These are phyloP conservation scores for Sciurus niger DNA, from an alignment of 2,113 vertebrate genomes.

Conservation along the genomic window DNA sequence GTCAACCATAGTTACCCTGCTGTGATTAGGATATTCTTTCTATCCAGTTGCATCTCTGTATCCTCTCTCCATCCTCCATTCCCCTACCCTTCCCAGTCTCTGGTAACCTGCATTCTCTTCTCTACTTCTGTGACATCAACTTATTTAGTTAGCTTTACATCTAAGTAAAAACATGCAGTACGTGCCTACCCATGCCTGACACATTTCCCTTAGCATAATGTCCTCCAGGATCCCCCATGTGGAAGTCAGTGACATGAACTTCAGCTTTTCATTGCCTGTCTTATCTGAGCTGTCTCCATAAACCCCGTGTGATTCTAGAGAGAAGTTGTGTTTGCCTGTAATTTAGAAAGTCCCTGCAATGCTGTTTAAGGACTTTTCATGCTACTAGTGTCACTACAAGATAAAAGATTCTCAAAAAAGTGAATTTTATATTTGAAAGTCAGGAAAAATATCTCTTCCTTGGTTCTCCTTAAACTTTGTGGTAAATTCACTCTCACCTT, in stretches of 20 bases:
- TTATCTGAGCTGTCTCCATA: neutral
- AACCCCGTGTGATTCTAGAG: neutral
- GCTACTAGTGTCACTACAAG: neutral
- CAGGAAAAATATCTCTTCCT: neutral
- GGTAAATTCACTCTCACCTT: neutral
- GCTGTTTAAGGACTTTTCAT: neutral
- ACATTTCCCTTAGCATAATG: neutral
- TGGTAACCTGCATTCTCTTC: neutral
- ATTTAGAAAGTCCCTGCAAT: neutral
- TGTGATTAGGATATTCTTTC: neutral
- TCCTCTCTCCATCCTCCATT: neutral
- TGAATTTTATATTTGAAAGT: slow-evolving; percentile 52
- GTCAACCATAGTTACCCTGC: neutral
- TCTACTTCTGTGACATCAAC: neutral
- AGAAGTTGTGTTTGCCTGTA: neutral
- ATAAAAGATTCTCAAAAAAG: neutral
- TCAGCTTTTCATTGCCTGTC: neutral
- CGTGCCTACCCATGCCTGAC: neutral
- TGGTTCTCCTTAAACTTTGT: neutral
- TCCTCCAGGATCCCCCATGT: neutral
- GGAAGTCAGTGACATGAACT: neutral
- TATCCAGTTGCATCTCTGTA: neutral
- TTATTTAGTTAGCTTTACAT: neutral
- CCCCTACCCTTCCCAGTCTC: neutral
- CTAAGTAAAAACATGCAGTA: neutral